These are phyloP conservation scores for Cyanoderma ruficeps DNA, from an alignment of 2,113 vertebrate species.

Conservation along the genomic window DNA sequence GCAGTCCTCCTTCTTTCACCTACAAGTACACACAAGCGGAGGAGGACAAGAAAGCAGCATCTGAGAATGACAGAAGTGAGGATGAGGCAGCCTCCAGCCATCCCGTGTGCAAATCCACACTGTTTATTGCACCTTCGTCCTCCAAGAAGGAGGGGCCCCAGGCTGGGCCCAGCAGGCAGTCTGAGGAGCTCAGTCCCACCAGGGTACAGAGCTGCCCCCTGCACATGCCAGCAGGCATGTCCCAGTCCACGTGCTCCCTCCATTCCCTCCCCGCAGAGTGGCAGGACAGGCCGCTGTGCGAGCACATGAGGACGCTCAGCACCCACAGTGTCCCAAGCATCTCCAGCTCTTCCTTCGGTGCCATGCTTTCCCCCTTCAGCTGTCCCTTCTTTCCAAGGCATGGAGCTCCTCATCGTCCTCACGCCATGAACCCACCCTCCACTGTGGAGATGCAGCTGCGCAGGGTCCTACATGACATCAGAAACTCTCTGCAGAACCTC, in stretches of 20 bases:
- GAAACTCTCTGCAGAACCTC: conserved; percentile 88
- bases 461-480: conserved; percentile 91
- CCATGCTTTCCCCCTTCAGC: conserved; percentile 55
- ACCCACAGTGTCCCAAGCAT: conserved; percentile 87
- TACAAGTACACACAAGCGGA: conserved; percentile 78
- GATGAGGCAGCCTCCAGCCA: conserved; percentile 8
- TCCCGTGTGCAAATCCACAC: conserved; percentile 72
- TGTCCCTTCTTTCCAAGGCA: conserved; percentile 70
- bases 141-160: conserved; percentile 36
- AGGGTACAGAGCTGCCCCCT: conserved; percentile 62
- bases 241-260: conserved; percentile 81
- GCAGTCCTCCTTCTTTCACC: conserved; percentile 84
- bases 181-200: conserved; percentile 35
- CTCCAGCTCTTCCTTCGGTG: conserved; percentile 39
- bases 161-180: not conserved
- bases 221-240: conserved; percentile 61
- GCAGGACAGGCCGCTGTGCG: conserved; percentile 74
- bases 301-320: conserved; percentile 78
- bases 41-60: not conserved
- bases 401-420: conserved; percentile 48
- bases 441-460: conserved; percentile 93
- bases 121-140: conserved; percentile 74
- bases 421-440: conserved; percentile 72
- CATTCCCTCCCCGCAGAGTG: conserved; percentile 80
- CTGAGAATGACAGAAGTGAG: not conserved